Base-by-base conservation (phyloP, 2,797 vertebrate species). In the Clarias platycephalus region DNA sequence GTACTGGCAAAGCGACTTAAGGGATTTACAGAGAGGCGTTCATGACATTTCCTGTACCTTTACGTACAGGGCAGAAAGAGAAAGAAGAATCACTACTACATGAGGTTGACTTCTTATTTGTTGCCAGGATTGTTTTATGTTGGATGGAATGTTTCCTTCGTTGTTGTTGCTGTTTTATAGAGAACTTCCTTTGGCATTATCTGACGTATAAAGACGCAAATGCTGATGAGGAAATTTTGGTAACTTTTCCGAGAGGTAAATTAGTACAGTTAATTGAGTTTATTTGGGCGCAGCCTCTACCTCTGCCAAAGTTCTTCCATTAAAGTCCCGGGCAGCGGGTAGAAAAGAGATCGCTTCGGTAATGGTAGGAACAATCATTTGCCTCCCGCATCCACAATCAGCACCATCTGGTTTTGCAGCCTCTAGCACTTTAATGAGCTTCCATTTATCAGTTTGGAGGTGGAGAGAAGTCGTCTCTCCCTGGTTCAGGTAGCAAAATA, bases 341-440 rank as follows among this genome's bases (percentile, higher is more conserved):
- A 89, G 87, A 84, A 78, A 88, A 77, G 79, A 88, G 82, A 87
- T 87, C 83, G 75, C 86, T 87, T 82, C 89, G 87, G 85, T 86
- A 83, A 86, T 81, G 83, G 89, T 88, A 88, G 89, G 88, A 89
- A 87, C 88, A 89, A 89, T 88, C 87, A 88, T 86, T 88, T 83
- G 86, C 86, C 87, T 90, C 88, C 90, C 80, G 86, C 90, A 81
- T 89, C 87, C 88, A 84, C 87, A 89, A 89, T 89, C 87, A 88
- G 83, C 70, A 83, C 88, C 90, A 91, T 91, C 90, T 91, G 90
- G 87, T 89, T 91, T 85, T 85, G 82, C 85, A 82, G 87, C 83
- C 88, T 88, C 84, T 85, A 87, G 89, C 88, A 82, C 85, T 86
- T 88, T 87, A 87, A 88, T 88, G 85, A 84, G 83, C 75, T 76